Base-by-base conservation (phyloP, 2,113 vertebrate genomes). In the Leucosticte australis region DNA sequence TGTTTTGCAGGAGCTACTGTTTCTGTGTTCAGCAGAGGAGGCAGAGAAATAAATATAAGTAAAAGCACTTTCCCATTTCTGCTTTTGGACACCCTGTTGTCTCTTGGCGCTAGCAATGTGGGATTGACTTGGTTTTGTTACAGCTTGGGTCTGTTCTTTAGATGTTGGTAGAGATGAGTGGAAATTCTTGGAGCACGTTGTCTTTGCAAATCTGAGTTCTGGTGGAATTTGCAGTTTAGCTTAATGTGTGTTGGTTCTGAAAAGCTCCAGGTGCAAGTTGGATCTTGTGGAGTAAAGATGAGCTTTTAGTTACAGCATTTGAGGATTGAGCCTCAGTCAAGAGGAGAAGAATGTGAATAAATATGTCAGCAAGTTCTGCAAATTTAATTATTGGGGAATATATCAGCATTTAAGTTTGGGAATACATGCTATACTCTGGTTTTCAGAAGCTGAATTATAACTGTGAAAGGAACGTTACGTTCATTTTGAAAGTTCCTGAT, bases 131-230 rank as follows among this genome's bases (percentile, higher is more conserved):
- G 42, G 7, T 83, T 86, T 68, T 44, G 9, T 71, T 46, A 21
- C 12, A 39, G 8, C 35, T 64, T 55, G 41, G 10, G 7, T 55
- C 13, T 60, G 12, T 83, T 44, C 47, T 76, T 83, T 31, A 35
- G 20, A 24, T 57, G 10, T 60, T 94, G 23, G 41, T 68, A 62
- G 64, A 70, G 46, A 10, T 56, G 20, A 80, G 19, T 47, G 9
- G 22, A 65, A 74, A 35, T 42, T 70, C n/a, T 70, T 62, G 50
- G 27, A 78, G 73, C 12, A 13, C 1, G 1, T 75, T 0, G 0
- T 42, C 26, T 71, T 64, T 68, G 31, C 22, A 68, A 53, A 56
- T 56, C 17, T 10, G 20, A 41, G 5, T 74, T 69, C 23, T n/a
- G 30, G 27, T 68, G 71, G 30, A 55, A 47, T 50, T 79, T 50